Evolutionary conservation across 2,797 vertebrate species (phyloP), one percentile per base, ranked within the genome.

Genomic region (Myiotriccus ornatus): DNA sequence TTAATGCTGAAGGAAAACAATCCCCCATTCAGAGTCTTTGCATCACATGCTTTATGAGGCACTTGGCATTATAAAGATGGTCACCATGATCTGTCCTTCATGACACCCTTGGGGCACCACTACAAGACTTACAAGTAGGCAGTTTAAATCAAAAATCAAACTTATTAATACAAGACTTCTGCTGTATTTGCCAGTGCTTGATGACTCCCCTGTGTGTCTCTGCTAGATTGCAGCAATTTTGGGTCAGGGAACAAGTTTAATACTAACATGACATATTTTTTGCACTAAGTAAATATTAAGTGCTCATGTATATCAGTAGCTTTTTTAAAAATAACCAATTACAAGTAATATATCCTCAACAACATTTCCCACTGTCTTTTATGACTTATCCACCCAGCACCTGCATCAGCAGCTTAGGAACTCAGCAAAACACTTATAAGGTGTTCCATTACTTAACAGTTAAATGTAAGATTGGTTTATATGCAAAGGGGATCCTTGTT

Each of bases 21-120:
- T 35, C 16, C 37, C 18, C 35, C 24, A 50, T 65, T 47, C 69
- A 57, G 43, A 84, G 34, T n/a, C 81, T 85, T 95, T 78, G 43
- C 46, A 69, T 56, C 43, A 47, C 11, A 15, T 86, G 35, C 63
- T 96, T 94, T 92, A 81, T 71, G 74, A 91, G 73, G 39, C 65
- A 17, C 81, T 91, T 93, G 76, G 28, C 87, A 85, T 92, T 87
- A 92, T 91, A 93, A 94, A 91, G 52, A 35, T 37, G 53, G 73
- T 74, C 65, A 65, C 46, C 24, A 56, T 50, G 30, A 81, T 49
- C 50, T 64, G 73, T 59, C 69, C 62, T 89, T 89, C 53, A 62
- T 39, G 43, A 52, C 6, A 14, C 19, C 76, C 74, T 52, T 80
- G 49, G 28, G 73, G n/a, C 50, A 85, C 20, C 19, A 50, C 55